Percentiles rank a stretch among this genome's conserved stretches.
Evolutionary conservation across 2,888 invertebrate genomes (phyloP).

Genomic region (Agriopis leucophaearia): DNA sequence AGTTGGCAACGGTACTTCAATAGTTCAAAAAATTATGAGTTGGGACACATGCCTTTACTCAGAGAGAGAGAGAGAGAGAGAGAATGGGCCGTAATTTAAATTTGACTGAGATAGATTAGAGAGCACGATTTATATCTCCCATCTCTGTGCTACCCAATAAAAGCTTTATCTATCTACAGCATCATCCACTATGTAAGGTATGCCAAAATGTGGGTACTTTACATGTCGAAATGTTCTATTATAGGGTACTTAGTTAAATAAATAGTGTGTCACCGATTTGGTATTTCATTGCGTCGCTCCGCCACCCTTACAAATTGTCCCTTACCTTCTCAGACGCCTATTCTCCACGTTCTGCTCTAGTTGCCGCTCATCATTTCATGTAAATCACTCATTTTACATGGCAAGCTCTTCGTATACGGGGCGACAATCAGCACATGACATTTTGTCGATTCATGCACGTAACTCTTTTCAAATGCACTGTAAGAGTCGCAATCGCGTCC

Average conservation of each 20-base stretch:
- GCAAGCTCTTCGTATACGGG: neutral
- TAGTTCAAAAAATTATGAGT: neutral
- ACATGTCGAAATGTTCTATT: no score
- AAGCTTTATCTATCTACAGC: neutral
- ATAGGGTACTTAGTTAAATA: no score
- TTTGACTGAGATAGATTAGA: neutral
- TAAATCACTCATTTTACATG: slow-evolving; percentile 30
- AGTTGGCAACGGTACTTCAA: neutral
- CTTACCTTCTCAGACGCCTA: slow-evolving; percentile 21
- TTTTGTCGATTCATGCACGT: neutral
- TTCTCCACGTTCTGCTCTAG: slow-evolving; percentile 21
- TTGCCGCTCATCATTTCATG: slow-evolving; percentile 32
- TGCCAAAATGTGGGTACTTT: no score
- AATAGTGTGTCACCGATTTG: no score
- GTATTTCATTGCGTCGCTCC: no score
- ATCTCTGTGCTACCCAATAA: no score
- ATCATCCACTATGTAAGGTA: no score
- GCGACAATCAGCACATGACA: neutral
- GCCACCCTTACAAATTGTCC: slow-evolving; percentile 18
- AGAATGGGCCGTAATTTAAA: no score
- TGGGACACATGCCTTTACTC: no score
- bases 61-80: no score
- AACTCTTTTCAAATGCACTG: no score
- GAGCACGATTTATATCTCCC: neutral
- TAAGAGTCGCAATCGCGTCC: neutral